Evolutionary conservation across 2,888 invertebrate species (phyloP).

Genomic region (Hermaeophaga mercurialis): DNA sequence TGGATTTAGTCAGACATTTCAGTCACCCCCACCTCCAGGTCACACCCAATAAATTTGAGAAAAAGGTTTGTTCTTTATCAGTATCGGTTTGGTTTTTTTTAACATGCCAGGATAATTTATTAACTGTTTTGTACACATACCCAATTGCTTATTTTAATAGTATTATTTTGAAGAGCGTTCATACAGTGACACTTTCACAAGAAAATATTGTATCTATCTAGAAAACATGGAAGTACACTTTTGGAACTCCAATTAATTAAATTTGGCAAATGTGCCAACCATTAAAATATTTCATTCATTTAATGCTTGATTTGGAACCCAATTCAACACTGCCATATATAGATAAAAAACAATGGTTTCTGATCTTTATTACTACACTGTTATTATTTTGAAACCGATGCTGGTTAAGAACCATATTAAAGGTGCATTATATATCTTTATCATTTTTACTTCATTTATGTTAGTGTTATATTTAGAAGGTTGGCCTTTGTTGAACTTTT

Average conservation of each 20-base stretch:
- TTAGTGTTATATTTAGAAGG: constrained; percentile 15
- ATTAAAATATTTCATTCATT: too few species aligned
- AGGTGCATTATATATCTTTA: constrained; percentile 13
- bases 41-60: constrained; percentile 15
- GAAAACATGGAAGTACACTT: too few species aligned
- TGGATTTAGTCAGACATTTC: constrained; percentile 60
- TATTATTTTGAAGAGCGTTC: too few species aligned
- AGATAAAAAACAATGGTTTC: constrained; percentile 2
- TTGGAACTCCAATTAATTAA: too few species aligned
- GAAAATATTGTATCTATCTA: too few species aligned
- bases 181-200: too few species aligned
- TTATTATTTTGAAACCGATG: not conserved
- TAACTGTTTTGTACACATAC: too few species aligned
- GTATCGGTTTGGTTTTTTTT: not conserved
- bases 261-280: too few species aligned
- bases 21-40: constrained; percentile 49
- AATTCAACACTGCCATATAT: constrained; percentile 5
- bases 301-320: too few species aligned
- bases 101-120: not conserved
- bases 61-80: constrained; percentile 12
- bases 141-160: too few species aligned
- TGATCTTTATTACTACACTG: too few species aligned
- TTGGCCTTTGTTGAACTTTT: constrained; percentile 15
- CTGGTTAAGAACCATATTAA: not conserved
- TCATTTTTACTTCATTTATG: constrained; percentile 12